Conservation (phyloP, 2,888 invertebrate species). For the Eremobia ochroleuca region DNA sequence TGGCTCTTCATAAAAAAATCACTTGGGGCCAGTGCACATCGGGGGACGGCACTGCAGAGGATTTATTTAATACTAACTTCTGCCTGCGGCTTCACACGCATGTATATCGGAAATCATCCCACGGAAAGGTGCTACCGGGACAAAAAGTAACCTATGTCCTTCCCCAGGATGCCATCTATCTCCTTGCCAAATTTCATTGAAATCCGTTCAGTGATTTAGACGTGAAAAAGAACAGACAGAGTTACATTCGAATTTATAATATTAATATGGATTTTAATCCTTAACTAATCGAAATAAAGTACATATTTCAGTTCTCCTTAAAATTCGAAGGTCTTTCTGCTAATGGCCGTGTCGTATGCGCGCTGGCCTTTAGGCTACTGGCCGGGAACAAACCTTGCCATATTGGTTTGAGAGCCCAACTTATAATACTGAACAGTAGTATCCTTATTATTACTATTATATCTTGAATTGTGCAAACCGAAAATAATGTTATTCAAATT, state of each 20-base stretch:
- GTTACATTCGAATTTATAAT: too few relatives aligned
- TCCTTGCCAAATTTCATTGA: too few relatives aligned
- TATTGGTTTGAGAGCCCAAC: not conserved
- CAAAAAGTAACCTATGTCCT: too few relatives aligned
- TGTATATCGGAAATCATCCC: too few relatives aligned
- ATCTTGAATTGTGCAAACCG: not conserved
- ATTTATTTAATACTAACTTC: not conserved
- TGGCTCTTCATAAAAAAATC: not conserved
- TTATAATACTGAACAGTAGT: not conserved
- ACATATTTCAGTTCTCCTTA: not conserved
- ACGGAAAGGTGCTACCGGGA: too few relatives aligned
- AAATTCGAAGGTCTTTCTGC: not conserved
- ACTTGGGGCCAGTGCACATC: not conserved
- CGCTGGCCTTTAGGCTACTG: not conserved
- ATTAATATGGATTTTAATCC: too few relatives aligned
- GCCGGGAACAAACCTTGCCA: not conserved
- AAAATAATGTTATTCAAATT: constrained; percentile 22
- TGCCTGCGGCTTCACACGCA: too few relatives aligned
- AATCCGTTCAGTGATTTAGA: too few relatives aligned
- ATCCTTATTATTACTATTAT: not conserved
- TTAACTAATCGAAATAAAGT: not conserved
- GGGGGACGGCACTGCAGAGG: not conserved
- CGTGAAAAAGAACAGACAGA: too few relatives aligned
- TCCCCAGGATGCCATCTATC: too few relatives aligned
- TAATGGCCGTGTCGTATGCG: not conserved